Conservation (phyloP, 2,888 invertebrate species). For the Oasisia sp. region DNA sequence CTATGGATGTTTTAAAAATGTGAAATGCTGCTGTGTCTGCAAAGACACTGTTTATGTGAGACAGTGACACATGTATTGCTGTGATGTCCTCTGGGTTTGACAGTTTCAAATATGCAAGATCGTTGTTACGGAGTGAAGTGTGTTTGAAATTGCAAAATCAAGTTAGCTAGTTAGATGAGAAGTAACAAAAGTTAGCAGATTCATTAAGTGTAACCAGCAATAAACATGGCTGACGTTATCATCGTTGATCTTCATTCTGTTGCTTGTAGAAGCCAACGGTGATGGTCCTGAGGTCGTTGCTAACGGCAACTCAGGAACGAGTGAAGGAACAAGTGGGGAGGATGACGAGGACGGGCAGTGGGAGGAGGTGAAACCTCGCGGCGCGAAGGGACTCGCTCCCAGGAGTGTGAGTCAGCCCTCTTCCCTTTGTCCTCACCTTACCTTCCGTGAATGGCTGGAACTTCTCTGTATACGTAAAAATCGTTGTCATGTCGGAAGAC, state of each 20-base stretch:
- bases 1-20: too few species aligned
- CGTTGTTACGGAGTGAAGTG: too few species aligned
- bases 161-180: background rate
- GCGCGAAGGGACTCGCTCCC: slow-evolving; percentile 10
- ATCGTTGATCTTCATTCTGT: background rate
- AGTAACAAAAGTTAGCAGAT: background rate
- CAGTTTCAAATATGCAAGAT: too few species aligned
- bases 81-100: too few species aligned
- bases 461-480: background rate
- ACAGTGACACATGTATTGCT: too few species aligned
- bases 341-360: slow-evolving; percentile 61
- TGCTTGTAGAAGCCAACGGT: background rate
- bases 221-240: background rate
- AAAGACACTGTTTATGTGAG: too few species aligned
- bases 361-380: slow-evolving; percentile 76
- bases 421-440: background rate
- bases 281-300: slow-evolving; percentile 32
- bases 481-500: too few species aligned
- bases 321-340: slow-evolving; percentile 39
- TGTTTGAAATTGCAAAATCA: background rate
- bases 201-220: background rate
- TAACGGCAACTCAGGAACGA: slow-evolving; percentile 46
- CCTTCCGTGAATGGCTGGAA: background rate
- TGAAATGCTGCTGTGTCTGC: too few species aligned
- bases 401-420: background rate